Base-by-base conservation (phyloP, 2,888 invertebrate species). In the Tachina lurida region DNA sequence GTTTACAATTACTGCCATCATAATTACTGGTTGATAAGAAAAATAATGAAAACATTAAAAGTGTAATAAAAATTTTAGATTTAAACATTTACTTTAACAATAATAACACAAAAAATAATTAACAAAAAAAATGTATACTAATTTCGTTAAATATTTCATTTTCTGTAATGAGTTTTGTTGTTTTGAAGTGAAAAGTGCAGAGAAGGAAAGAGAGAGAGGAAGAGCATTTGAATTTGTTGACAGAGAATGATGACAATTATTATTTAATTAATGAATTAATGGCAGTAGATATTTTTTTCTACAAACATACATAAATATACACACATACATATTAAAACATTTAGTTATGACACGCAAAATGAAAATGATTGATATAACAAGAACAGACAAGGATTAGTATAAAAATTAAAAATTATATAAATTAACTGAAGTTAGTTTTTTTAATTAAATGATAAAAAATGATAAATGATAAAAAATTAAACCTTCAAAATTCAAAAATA, bases 101-200 rank as follows among this genome's bases (percentile, higher is more conserved):
- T 45, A 68, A 52, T 39, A 67, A 39, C 58, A 39, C 31, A 47
- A 68, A 19, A 45, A 17, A n/a, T 45, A 31, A 49, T 39, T 41
- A 31, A 47, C 8, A 41, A 67, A 45, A 52, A 12, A 43, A 65
- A 45, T 79, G 2, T 68, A 52, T 47, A 52, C 13, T 31, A 60
- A 58, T 52, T 88, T 91, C 91, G 91, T 91, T 91, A 91, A 91
- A 91, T 91, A 91, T 91, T 91, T 91, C 91, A 91, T 91, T 80
- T 71, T 80, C 89, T 89, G 83, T 60, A 81, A 77, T 84, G 76
- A 77, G 41, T 70, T 86, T 77, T 80, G 73, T 76, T 58, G 67
- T 62, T 62, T 87, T 83, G 41, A 56, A 67, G 68, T 70, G 79
- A 82, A 52, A 54, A 75, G 60, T 15, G 19, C 15, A 10, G 10